Percentiles rank a stretch among this genome's conserved stretches.
Evolutionary conservation across 1,140 invertebrate genomes (phyloP).

Genomic region (Druon quercuslanigerum): DNA sequence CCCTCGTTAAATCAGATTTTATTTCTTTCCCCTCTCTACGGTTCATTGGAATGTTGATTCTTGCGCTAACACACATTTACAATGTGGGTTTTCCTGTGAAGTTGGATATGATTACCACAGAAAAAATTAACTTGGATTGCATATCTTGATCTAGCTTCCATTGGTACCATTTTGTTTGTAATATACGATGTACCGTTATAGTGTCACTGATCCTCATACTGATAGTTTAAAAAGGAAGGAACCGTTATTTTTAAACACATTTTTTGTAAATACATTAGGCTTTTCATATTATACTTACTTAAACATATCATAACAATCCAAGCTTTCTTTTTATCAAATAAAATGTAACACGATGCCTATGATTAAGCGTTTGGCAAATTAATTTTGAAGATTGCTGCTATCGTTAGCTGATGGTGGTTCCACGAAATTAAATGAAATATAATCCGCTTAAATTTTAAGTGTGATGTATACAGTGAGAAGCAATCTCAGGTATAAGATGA

Average conservation of each 20-base stretch:
- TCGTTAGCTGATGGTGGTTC: not conserved
- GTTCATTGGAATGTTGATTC: constrained; percentile 23
- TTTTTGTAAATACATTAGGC: not conserved
- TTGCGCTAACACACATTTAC: constrained; percentile 15
- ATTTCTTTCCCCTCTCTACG: not conserved
- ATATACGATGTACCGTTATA: constrained; percentile 1
- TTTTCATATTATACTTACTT: too few relatives aligned
- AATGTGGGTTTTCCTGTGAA: constrained; percentile 18
- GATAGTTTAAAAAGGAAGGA: not conserved
- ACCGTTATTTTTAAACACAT: not conserved
- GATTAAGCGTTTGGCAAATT: not conserved
- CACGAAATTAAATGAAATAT: too few relatives aligned
- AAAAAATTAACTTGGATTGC: constrained; percentile 9
- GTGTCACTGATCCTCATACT: constrained; percentile 4
- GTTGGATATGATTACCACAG: constrained; percentile 13
- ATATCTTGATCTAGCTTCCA: constrained; percentile 28
- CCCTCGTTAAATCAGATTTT: not conserved
- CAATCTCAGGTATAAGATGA: too few relatives aligned
- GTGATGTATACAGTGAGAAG: too few relatives aligned
- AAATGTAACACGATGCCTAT: too few relatives aligned
- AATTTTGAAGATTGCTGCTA: not conserved
- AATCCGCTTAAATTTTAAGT: too few relatives aligned
- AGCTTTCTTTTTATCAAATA: too few relatives aligned
- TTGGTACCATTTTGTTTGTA: constrained; percentile 28
- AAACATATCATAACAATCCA: too few relatives aligned